Percentiles rank a stretch among this genome's conserved stretches.
phyloP scores from a whole-genome alignment of 2,113 vertebrate genomes.

The Microtus pennsylvanicus region DNA sequence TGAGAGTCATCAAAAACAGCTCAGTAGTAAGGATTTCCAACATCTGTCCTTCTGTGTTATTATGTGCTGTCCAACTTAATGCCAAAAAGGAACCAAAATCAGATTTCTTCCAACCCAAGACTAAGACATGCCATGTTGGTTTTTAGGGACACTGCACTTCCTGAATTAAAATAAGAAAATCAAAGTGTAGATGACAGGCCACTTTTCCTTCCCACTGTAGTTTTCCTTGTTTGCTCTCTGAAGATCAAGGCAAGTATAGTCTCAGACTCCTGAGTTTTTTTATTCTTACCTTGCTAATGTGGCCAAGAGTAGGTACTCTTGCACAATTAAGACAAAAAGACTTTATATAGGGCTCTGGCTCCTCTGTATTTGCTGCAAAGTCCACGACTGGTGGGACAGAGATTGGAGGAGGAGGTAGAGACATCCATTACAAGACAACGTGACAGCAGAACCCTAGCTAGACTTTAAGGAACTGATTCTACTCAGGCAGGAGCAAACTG shows the following conservation, averaged over 20 bases:
- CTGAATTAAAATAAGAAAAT: constrained; percentile 57
- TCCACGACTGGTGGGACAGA: neutral
- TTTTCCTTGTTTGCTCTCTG: constrained; percentile 60
- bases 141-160: constrained; percentile 30
- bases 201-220: constrained; percentile 35
- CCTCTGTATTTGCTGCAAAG: constrained; percentile 47
- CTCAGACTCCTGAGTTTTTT: constrained; percentile 53
- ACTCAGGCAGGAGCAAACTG: constrained; percentile 41
- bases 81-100: constrained; percentile 35
- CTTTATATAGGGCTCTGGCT: constrained; percentile 43
- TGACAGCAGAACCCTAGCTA: constrained; percentile 64
- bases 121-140: neutral
- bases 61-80: neutral
- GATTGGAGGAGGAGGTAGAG: constrained; percentile 38
- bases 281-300: constrained; percentile 43
- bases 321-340: constrained; percentile 63
- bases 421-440: constrained; percentile 43
- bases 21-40: constrained; percentile 28
- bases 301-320: constrained; percentile 57
- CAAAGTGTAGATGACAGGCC: neutral
- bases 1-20: constrained; percentile 9
- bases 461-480: constrained; percentile 67
- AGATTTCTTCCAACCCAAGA: constrained; percentile 21
- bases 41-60: neutral
- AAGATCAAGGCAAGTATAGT: constrained; percentile 47